Evolutionary conservation across 2,797 vertebrate genomes (phyloP), one percentile per base, ranked within the genome.

Genomic region (Rhinatrema bivittatum): DNA sequence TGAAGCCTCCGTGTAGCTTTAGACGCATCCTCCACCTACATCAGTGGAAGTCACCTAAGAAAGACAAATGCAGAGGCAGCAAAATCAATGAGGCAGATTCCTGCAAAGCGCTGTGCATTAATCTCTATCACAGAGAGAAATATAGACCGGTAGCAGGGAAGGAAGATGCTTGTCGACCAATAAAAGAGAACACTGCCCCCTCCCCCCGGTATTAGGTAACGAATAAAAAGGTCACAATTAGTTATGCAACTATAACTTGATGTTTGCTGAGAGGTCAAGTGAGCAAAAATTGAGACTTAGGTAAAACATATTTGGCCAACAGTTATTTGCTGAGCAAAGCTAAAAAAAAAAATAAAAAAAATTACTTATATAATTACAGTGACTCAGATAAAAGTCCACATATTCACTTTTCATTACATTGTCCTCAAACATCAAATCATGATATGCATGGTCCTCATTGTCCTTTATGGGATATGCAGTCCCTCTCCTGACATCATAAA

Each of bases 1-100:
- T 63, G 62, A 65, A 37, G 58, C 82, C 49, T 78, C 72, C 24
- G 53, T 59, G 62, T 86, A 87, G 56, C 72, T 53, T 25, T 49
- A 74, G 61, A 76, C 20, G 20, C 72, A 74, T 40, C 68, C 76
- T 47, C 74, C 70, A 32, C 75, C 72, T 39, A 50, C 65, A 75
- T 74, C 86, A 67, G 82, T 85, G 55, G 81, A 76, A 56, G 78
- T 88, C 73, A 89, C 78, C 84, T 89, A 75, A 60, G 69, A 68
- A 75, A 79, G 77, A 64, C 71, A 75, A 74, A 81, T 77, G 79
- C 62, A 80, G 81, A 81, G 71, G 70, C 70, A 79, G 72, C 68
- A 69, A 76, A 78, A 78, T 81, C 78, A 79, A 82, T 79, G 77
- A 86, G 72, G 71, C 74, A 77, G 72, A 72, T 75, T 80, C 72